These are phyloP conservation scores for Enteromius radiatus DNA, from an alignment of 2,797 vertebrate genomes.

Conservation along the genomic window DNA sequence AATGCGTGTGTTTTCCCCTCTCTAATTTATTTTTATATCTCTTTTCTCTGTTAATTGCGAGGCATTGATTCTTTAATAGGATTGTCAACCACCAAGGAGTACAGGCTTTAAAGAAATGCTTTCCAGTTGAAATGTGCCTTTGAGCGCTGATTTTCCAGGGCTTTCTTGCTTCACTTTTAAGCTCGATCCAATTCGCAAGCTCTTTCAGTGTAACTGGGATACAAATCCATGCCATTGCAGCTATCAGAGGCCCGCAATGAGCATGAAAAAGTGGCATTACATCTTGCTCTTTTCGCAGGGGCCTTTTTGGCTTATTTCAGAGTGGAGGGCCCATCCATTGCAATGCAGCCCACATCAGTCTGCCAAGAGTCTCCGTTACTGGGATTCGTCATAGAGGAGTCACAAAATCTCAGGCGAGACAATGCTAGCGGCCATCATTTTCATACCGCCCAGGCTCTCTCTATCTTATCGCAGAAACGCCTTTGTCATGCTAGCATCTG, in stretches of 20 bases:
- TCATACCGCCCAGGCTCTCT: constrained; percentile 62
- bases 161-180: constrained; percentile 85
- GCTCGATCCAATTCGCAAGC: constrained; percentile 81
- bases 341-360: constrained; percentile 65
- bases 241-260: constrained; percentile 81
- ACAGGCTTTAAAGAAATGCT: constrained; percentile 83
- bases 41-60: constrained; percentile 81
- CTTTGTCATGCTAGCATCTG: constrained; percentile 70
- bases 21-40: constrained; percentile 68
- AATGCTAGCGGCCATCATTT: constrained; percentile 73
- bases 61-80: constrained; percentile 82
- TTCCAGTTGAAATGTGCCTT: constrained; percentile 85
- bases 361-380: constrained; percentile 78
- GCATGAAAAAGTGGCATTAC: constrained; percentile 82
- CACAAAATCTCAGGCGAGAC: constrained; percentile 73
- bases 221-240: constrained; percentile 82
- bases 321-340: constrained; percentile 60
- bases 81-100: constrained; percentile 81
- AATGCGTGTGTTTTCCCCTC: constrained; percentile 64
- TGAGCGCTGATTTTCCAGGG: constrained; percentile 84
- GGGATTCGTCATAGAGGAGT: constrained; percentile 79
- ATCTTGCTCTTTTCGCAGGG: constrained; percentile 74
- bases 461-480: constrained; percentile 72
- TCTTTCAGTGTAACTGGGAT: constrained; percentile 84
- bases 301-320: constrained; percentile 57